Evolutionary conservation across 2,888 invertebrate species (phyloP).

Genomic region (Agrochola lota): DNA sequence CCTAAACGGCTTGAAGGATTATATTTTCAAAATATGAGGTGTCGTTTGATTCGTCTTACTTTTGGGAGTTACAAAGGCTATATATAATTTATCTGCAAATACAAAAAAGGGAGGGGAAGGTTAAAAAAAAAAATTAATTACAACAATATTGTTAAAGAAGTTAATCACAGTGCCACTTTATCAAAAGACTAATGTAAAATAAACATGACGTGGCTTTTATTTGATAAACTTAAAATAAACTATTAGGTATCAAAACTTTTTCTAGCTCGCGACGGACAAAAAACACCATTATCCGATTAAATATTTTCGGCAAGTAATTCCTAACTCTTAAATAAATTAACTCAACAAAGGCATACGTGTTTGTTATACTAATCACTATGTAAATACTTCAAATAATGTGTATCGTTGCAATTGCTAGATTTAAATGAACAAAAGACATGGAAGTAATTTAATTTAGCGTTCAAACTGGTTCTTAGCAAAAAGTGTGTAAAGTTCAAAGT

Average conservation of each 20-base stretch:
- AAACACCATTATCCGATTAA: conserved; percentile 9
- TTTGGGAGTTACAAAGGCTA: no score
- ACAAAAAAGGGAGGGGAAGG: no score
- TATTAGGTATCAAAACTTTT: background rate
- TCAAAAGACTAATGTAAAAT: no score
- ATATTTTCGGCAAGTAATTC: conserved; percentile 39
- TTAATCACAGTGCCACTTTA: no score
- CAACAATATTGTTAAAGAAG: no score
- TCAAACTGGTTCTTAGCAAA: conserved; percentile 76
- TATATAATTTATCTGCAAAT: no score
- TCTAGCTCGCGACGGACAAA: background rate
- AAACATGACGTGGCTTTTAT: no score
- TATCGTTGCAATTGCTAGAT: conserved; percentile 52
- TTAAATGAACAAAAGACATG: conserved; percentile 72
- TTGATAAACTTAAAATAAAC: background rate
- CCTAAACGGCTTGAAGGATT: no score
- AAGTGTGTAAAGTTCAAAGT: conserved; percentile 83
- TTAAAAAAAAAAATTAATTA: no score
- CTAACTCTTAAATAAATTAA: conserved; percentile 43
- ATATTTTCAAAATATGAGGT: no score
- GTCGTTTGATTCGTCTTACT: no score
- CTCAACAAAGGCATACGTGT: conserved; percentile 41
- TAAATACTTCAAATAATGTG: conserved; percentile 47
- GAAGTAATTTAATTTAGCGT: conserved; percentile 76
- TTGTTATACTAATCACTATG: conserved; percentile 56